These are phyloP conservation scores for Aurelia sp. DNA, from an alignment of 30 jellyfish, hydroid and myxozoan species.

Conservation along the genomic window DNA sequence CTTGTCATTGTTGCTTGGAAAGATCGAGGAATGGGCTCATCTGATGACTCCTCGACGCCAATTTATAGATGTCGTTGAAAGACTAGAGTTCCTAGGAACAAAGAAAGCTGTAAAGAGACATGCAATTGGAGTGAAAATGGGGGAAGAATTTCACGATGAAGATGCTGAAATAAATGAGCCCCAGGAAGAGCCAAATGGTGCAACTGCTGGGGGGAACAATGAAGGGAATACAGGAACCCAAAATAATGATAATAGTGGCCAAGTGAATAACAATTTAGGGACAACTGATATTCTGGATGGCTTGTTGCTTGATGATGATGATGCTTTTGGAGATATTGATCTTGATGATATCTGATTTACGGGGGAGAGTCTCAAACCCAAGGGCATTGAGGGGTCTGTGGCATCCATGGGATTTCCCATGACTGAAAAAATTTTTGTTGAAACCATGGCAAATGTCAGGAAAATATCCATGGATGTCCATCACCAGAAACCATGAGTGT, in stretches of 20 bases:
- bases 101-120: constrained; percentile 4
- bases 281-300: not conserved
- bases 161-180: not conserved
- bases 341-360: not conserved
- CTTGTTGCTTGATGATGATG: constrained; percentile 8
- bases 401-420: too few relatives aligned
- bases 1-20: constrained; percentile 29
- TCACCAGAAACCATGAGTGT: too few relatives aligned
- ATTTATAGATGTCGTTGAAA: constrained; percentile 50
- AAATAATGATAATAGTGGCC: not conserved
- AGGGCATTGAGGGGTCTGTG: too few relatives aligned
- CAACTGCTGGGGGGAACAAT: not conserved
- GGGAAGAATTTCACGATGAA: not conserved
- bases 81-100: constrained; percentile 29
- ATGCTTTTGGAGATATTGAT: constrained; percentile 3
- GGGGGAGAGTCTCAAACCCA: too few relatives aligned
- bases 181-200: not conserved
- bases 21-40: constrained; percentile 58
- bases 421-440: too few relatives aligned
- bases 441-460: too few relatives aligned
- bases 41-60: constrained; percentile 34
- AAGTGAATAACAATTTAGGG: not conserved
- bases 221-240: constrained; percentile 4
- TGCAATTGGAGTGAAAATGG: constrained; percentile 17
- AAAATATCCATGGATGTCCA: too few relatives aligned